Percentiles rank a stretch among this genome's conserved stretches.
These are phyloP conservation scores for Cichlasoma orientale DNA, from an alignment of 2,797 vertebrate genomes.

Conservation along the genomic window DNA sequence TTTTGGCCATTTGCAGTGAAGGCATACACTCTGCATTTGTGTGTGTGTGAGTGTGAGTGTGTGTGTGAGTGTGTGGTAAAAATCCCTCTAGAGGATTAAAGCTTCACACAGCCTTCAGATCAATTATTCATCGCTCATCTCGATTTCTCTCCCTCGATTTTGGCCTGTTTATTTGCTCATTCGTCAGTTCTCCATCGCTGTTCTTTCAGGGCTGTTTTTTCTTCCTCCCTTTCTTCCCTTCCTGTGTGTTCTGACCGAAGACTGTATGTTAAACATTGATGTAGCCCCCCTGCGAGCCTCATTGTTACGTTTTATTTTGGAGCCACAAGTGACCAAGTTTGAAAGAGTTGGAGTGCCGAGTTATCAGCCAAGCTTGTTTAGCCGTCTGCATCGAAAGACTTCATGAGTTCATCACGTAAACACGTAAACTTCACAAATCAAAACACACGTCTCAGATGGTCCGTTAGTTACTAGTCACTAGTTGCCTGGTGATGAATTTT, in stretches of 20 bases:
- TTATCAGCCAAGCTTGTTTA: background rate
- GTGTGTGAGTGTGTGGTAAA: background rate
- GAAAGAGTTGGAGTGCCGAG: background rate
- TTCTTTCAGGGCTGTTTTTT: background rate
- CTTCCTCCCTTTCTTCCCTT: background rate
- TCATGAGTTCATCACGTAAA: too few species aligned
- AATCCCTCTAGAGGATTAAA: background rate
- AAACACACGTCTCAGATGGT: background rate
- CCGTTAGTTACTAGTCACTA: background rate
- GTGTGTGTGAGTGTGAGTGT: background rate
- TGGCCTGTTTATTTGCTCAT: slow-evolving; percentile 23
- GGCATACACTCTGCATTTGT: background rate
- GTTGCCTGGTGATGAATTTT: background rate
- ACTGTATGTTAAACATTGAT: background rate
- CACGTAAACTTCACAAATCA: background rate
- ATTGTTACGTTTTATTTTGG: background rate
- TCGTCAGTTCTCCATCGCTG: background rate
- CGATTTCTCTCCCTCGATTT: background rate
- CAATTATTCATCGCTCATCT: slow-evolving; percentile 47
- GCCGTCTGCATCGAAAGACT: background rate
- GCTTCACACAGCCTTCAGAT: slow-evolving; percentile 30
- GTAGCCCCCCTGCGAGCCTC: background rate
- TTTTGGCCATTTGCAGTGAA: background rate
- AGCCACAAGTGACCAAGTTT: background rate
- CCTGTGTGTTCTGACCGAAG: background rate